Percentiles rank a stretch among this genome's conserved stretches.
Conservation (phyloP, 2,113 vertebrate genomes). For the Vireo altiloquus region DNA sequence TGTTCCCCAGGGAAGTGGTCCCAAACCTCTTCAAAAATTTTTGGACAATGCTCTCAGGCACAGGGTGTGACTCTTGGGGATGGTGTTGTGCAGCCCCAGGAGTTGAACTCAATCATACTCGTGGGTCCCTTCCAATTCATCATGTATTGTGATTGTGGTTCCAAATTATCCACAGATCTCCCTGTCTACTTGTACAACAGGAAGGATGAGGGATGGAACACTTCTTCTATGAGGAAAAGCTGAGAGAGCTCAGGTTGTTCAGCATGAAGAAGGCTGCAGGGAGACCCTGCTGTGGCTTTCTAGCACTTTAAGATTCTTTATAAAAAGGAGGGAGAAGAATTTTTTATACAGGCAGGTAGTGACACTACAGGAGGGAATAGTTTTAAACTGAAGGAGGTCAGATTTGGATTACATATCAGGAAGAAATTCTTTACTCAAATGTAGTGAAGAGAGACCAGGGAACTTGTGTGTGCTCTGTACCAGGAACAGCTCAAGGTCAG, state of each 20-base stretch:
- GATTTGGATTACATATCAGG: too few relatives aligned
- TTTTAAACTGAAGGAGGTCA: not conserved
- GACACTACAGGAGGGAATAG: not conserved
- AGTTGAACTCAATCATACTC: not conserved
- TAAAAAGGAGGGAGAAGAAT: not conserved
- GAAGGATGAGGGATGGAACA: not conserved
- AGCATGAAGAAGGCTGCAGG: not conserved
- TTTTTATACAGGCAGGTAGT: not conserved
- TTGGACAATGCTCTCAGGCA: not conserved
- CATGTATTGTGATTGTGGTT: not conserved
- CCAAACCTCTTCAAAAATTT: not conserved
- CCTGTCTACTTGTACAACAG: rapidly evolving
- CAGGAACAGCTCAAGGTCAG: not conserved
- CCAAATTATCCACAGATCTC: not conserved
- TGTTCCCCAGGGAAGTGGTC: not conserved
- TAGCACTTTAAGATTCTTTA: not conserved
- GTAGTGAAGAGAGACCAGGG: not conserved
- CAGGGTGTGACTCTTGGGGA: not conserved
- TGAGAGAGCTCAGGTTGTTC: not conserved
- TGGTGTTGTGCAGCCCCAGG: not conserved
- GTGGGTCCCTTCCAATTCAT: not conserved
- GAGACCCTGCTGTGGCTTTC: rapidly evolving
- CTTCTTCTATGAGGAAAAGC: not conserved
- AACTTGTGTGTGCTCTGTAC: too few relatives aligned
- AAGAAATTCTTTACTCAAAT: not conserved